Evolutionary conservation across 2,888 invertebrate genomes (phyloP), one percentile per base, ranked within the genome.

Genomic region (Drosophila lacicola): DNA sequence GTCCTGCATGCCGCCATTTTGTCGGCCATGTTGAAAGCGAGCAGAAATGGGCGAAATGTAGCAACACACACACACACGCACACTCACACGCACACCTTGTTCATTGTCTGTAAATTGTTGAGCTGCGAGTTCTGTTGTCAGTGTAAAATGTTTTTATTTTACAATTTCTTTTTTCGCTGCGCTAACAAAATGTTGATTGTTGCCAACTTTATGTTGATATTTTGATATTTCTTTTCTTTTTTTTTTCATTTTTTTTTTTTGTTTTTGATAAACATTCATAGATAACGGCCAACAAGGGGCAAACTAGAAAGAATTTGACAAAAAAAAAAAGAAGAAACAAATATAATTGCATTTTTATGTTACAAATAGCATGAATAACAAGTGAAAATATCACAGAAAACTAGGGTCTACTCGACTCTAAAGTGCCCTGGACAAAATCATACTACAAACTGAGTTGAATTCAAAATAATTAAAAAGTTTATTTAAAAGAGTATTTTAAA

Each of bases 261-360:
- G 1, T 56, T 67, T 78, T 67, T 70, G 77, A 78, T 77, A 78
- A 67, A 74, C 50, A 62, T 62, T 55, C 58, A 55, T 68, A 74
- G 69, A 77, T 67, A 77, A 67, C 47, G 17, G 39, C 17, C n/a
- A 55, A 33, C n/a, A n/a, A 19, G 34, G 25, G 25, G 17, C 17
- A 46, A 37, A 33, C 41, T 58, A 51, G 21, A 68, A 56, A 47
- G 53, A 80, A 66, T 64, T 61, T 57, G 73, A 45, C 67, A 45
- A 68, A 61, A 53, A 58, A 46, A 53, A 71, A 65, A 66, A 37
- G n/a, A 21, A 25, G 25, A 14, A n/a, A 33, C 53, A 41, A 41
- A 53, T 33, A 29, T 84, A 85, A 85, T 85, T 85, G 82, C 84
- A 78, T 84, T 87, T 85, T 72, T 72, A 76, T 84, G 74, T 70